phyloP scores from a whole-genome alignment of 2,888 invertebrate genomes.

The Petrolisthes manimaculis region DNA sequence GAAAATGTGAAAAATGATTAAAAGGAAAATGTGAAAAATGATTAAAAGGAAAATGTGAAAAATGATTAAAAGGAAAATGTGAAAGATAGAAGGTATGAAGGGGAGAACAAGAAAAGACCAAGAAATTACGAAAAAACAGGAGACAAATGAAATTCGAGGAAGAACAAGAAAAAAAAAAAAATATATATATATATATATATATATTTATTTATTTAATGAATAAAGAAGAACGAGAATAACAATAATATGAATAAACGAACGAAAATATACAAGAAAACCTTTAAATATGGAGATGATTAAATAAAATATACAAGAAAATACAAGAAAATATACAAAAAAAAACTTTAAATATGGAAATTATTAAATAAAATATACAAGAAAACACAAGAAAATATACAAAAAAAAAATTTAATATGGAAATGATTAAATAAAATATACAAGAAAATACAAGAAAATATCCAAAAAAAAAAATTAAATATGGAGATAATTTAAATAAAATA shows the following conservation, averaged over 20 bases:
- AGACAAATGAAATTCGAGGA: neutral
- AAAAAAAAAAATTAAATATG: too few species aligned
- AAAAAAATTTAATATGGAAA: too few species aligned
- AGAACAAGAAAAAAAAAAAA: neutral
- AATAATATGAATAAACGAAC: too few species aligned
- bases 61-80: neutral
- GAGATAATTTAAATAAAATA: too few species aligned
- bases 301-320: too few species aligned
- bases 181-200: conserved; percentile 1
- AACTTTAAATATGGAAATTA: neutral
- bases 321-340: neutral
- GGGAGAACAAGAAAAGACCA: neutral
- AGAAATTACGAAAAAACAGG: neutral
- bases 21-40: neutral
- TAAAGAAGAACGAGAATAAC: too few species aligned
- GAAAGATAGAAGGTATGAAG: neutral
- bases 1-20: neutral
- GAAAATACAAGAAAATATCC: too few species aligned
- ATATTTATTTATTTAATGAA: neutral
- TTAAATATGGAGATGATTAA: too few species aligned
- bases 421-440: too few species aligned
- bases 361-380: neutral
- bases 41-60: too few species aligned
- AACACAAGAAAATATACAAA: too few species aligned
- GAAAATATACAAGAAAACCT: too few species aligned